Conservation (phyloP, 2,113 vertebrate genomes). For the Neolamprologus sp. region DNA sequence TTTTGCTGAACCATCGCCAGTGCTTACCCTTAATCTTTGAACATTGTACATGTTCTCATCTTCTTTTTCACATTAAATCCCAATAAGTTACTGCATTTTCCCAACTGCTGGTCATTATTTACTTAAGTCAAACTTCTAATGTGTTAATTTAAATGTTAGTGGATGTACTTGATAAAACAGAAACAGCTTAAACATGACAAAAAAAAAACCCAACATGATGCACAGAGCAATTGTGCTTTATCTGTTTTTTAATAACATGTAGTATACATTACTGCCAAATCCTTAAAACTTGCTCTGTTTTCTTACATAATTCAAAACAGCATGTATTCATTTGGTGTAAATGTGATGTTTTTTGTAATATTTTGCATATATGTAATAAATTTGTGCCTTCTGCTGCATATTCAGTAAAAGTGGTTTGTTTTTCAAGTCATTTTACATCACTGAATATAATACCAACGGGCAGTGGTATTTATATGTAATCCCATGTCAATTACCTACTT, state of each 20-base stretch:
- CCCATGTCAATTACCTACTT: slow-evolving; percentile 6
- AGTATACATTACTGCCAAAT: neutral
- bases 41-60: neutral
- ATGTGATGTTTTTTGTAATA: neutral
- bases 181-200: neutral
- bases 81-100: neutral
- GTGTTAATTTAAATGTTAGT: neutral
- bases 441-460: neutral
- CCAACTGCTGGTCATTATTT: neutral
- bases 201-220: neutral
- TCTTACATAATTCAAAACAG: neutral
- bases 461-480: neutral
- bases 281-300: neutral
- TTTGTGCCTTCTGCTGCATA: neutral
- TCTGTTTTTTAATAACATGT: neutral
- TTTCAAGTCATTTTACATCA: neutral
- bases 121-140: neutral
- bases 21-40: neutral
- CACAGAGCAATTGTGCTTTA: neutral
- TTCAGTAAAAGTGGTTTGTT: neutral
- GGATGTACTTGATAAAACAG: neutral
- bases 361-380: neutral
- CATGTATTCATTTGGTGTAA: neutral
- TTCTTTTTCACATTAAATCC: neutral
- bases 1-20: neutral